These are phyloP conservation scores for Lasioglossum marginatum DNA, from an alignment of 2,888 invertebrate genomes.

Conservation along the genomic window DNA sequence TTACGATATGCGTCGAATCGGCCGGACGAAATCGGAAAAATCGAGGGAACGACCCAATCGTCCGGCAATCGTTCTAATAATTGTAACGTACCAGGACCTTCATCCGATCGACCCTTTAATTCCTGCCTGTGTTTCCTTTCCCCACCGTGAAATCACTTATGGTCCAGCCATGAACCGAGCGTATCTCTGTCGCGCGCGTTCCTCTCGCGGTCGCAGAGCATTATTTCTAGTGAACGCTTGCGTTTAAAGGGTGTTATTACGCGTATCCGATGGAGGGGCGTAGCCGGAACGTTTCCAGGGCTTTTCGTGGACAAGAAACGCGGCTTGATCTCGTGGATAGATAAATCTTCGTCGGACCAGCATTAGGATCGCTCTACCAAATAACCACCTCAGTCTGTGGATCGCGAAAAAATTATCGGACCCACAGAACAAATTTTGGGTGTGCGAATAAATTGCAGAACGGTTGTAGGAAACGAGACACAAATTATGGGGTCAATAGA, in stretches of 20 bases:
- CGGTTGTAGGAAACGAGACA: no score
- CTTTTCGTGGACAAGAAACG: slow-evolving; percentile 55
- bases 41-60: neutral
- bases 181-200: slow-evolving; percentile 45
- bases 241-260: slow-evolving; percentile 79
- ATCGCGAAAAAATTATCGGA: neutral
- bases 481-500: no score
- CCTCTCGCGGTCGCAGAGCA: slow-evolving; percentile 66
- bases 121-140: slow-evolving; percentile 16
- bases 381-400: neutral
- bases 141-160: slow-evolving; percentile 64
- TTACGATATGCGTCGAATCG: neutral
- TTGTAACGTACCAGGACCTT: slow-evolving; percentile 2
- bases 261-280: slow-evolving; percentile 71
- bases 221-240: slow-evolving; percentile 60
- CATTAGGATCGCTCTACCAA: slow-evolving; percentile 1
- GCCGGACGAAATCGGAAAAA: neutral
- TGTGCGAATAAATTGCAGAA: no score
- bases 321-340: slow-evolving; percentile 64
- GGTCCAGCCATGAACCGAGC: slow-evolving; percentile 43
- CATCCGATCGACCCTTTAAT: slow-evolving; percentile 19
- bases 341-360: slow-evolving; percentile 53
- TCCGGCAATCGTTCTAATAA: slow-evolving; percentile 9
- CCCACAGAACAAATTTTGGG: neutral
- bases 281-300: slow-evolving; percentile 54